These are phyloP conservation scores for Steatocranus sp. DNA, from an alignment of 2,797 vertebrate genomes.

Conservation along the genomic window DNA sequence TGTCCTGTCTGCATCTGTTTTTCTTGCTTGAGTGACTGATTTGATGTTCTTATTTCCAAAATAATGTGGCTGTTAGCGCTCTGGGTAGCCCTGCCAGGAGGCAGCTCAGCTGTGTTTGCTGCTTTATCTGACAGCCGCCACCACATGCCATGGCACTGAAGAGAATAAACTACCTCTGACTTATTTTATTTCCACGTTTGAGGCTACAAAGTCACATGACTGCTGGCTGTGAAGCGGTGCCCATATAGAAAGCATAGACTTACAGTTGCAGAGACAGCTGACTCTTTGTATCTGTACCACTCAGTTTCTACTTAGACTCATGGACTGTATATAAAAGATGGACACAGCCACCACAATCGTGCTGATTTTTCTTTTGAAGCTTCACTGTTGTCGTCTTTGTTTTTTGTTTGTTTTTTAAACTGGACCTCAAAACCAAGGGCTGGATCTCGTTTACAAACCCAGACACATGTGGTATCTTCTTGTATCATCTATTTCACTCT, in stretches of 20 bases:
- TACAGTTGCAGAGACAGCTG: background rate
- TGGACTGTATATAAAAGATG: background rate
- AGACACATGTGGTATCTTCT: no score
- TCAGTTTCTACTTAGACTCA: background rate
- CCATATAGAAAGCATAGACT: background rate
- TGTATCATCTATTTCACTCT: background rate
- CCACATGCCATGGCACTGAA: background rate
- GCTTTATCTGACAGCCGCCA: background rate
- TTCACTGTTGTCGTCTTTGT: background rate
- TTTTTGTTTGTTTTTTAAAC: background rate
- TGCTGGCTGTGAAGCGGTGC: background rate
- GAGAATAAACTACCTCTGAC: background rate
- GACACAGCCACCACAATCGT: background rate
- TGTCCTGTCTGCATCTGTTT: slow-evolving; percentile 49
- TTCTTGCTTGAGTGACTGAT: slow-evolving; percentile 41
- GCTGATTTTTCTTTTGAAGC: background rate
- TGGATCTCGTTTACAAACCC: background rate
- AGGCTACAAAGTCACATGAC: background rate
- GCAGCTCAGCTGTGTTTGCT: background rate
- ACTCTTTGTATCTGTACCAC: background rate
- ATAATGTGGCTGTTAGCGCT: background rate
- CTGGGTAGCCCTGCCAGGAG: background rate
- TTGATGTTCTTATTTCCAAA: background rate
- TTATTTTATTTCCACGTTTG: background rate
- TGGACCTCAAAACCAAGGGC: background rate